Conservation (phyloP, 2,797 vertebrate species). For the Microctenopoma stevenorrisi region DNA sequence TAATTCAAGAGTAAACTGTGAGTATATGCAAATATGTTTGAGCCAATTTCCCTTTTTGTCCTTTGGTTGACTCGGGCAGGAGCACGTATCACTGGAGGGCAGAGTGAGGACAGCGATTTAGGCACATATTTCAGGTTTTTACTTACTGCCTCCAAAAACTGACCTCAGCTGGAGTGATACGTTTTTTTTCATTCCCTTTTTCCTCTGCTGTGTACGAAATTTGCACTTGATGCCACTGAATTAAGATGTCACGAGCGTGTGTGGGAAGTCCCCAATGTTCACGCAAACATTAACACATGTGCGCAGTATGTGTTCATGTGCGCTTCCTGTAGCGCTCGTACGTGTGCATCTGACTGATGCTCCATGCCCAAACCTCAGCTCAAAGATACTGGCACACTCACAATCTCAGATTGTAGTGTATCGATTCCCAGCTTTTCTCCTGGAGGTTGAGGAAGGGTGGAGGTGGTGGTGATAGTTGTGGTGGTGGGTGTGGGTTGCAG, state of each 20-base stretch:
- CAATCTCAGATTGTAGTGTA: slow-evolving; percentile 56
- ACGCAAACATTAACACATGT: slow-evolving; percentile 57
- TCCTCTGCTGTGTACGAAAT: slow-evolving; percentile 29
- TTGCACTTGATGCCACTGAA: slow-evolving; percentile 54
- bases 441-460: slow-evolving; percentile 58
- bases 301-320: slow-evolving; percentile 36
- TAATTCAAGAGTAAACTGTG: slow-evolving; percentile 54
- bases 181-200: slow-evolving; percentile 58
- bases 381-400: slow-evolving; percentile 59
- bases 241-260: slow-evolving; percentile 65
- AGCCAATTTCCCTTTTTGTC: slow-evolving; percentile 56
- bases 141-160: slow-evolving; percentile 59
- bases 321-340: slow-evolving; percentile 46
- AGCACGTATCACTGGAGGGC: slow-evolving; percentile 72
- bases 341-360: slow-evolving; percentile 31
- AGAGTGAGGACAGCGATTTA: slow-evolving; percentile 74
- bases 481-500: slow-evolving; percentile 66
- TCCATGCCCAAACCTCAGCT: slow-evolving; percentile 62
- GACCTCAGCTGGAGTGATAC: slow-evolving; percentile 68
- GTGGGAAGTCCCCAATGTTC: slow-evolving; percentile 73
- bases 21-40: slow-evolving; percentile 74
- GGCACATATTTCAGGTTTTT: slow-evolving; percentile 71
- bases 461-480: slow-evolving; percentile 51
- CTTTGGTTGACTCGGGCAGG: slow-evolving; percentile 67
- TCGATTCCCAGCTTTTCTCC: slow-evolving; percentile 69